Evolutionary conservation across 1,140 invertebrate genomes (phyloP).

Genomic region (Drosophila takahashii): DNA sequence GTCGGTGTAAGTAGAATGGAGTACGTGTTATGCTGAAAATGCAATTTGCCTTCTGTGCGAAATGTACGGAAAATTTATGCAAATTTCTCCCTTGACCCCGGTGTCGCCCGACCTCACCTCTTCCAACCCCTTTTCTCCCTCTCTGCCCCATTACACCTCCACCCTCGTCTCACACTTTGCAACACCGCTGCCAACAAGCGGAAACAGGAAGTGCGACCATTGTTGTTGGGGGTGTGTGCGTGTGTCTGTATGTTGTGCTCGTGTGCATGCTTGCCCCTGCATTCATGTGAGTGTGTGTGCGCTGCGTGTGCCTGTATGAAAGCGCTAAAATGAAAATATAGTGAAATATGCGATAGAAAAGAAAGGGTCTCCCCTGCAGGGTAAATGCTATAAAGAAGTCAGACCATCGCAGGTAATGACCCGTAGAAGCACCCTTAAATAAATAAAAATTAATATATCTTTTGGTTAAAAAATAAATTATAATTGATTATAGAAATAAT

Average conservation of each 20-base stretch:
- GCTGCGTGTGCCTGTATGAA: constrained; percentile 31
- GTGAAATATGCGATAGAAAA: constrained; percentile 69
- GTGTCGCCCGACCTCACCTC: constrained; percentile 19
- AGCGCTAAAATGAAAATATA: constrained; percentile 76
- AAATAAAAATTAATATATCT: neutral
- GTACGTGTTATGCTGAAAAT: constrained; percentile 82
- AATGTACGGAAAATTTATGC: constrained; percentile 82
- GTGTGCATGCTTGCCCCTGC: constrained; percentile 16
- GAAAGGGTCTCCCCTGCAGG: neutral
- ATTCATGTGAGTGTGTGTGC: constrained; percentile 29
- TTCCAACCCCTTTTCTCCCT: neutral
- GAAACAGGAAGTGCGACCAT: constrained; percentile 79
- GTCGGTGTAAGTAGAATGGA: constrained; percentile 71
- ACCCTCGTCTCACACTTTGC: constrained; percentile 9
- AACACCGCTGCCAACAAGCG: constrained; percentile 62
- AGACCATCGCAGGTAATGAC: neutral
- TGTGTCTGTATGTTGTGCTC: constrained; percentile 4
- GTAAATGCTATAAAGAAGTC: constrained; percentile 4
- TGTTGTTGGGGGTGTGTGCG: constrained; percentile 42
- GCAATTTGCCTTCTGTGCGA: constrained; percentile 81
- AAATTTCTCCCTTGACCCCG: constrained; percentile 74
- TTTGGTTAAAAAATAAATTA: too few species aligned
- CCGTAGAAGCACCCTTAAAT: neutral
- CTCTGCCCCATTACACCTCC: neutral
- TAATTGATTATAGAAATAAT: too few species aligned